A percentile compares a stretch with the other conserved stretches of the same genome.
Evolutionary conservation across 2,888 invertebrate genomes (phyloP).

Genomic region (Rhopalosiphum nymphaeae): DNA sequence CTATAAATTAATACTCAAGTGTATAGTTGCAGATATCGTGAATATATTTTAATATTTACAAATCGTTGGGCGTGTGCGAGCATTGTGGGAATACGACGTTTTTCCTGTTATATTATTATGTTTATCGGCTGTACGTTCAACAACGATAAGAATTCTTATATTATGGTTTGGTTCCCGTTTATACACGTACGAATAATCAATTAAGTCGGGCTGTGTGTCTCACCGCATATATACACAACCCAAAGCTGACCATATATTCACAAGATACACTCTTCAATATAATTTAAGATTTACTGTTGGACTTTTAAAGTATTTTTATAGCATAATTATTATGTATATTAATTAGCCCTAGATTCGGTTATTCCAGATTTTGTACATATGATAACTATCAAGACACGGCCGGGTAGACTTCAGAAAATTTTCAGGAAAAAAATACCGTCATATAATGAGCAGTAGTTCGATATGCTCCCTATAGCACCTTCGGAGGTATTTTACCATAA

Average conservation of each 20-base stretch:
- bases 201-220: neutral
- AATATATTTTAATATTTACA: neutral
- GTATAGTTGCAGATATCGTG: neutral
- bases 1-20: neutral
- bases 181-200: neutral
- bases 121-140: neutral
- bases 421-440: too few relatives aligned
- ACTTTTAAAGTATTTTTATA: neutral
- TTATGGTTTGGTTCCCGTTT: neutral
- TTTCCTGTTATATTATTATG: neutral
- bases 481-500: too few relatives aligned
- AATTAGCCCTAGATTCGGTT: neutral
- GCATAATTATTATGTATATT: neutral
- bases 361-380: neutral
- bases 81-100: neutral
- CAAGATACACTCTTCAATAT: neutral
- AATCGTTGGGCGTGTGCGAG: neutral
- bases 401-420: too few relatives aligned
- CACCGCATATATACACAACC: neutral
- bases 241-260: too few relatives aligned
- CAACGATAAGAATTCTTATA: neutral
- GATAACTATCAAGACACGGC: too few relatives aligned
- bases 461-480: too few relatives aligned
- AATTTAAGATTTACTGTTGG: neutral
- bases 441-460: too few relatives aligned